Conservation (phyloP, 2,113 vertebrate genomes). For the Chionomys nivalis region DNA sequence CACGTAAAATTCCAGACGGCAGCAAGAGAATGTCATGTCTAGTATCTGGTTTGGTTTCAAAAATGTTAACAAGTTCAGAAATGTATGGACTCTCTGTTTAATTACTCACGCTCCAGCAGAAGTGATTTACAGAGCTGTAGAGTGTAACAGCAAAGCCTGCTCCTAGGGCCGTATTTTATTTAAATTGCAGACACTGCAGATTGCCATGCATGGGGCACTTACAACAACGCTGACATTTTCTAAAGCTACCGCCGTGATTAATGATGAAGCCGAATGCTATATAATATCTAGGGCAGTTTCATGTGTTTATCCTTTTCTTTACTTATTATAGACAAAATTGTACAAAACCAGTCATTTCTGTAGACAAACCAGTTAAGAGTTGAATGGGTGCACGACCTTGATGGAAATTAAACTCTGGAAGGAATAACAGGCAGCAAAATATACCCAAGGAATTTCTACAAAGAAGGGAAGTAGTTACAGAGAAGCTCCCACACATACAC, state of each 20-base stretch:
- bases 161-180: constrained; percentile 61
- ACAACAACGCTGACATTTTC: background rate
- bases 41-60: constrained; percentile 65
- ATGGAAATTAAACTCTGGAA: background rate
- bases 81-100: constrained; percentile 61
- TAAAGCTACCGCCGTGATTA: background rate
- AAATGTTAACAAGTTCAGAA: constrained; percentile 69
- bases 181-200: constrained; percentile 19
- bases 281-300: background rate
- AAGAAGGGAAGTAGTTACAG: background rate
- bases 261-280: background rate
- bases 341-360: background rate
- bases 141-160: constrained; percentile 4
- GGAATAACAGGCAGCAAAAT: background rate
- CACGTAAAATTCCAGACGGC: constrained; percentile 66
- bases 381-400: background rate
- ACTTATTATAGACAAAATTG: constrained; percentile 35
- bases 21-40: constrained; percentile 63
- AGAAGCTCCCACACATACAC: background rate
- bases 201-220: background rate
- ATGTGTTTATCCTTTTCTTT: constrained; percentile 44
- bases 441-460: background rate
- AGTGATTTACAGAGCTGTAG: constrained; percentile 28
- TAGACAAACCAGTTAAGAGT: background rate
- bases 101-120: constrained; percentile 33